Evolutionary conservation across 2,113 vertebrate genomes (phyloP).

Genomic region (Onychorhynchus coronatus): DNA sequence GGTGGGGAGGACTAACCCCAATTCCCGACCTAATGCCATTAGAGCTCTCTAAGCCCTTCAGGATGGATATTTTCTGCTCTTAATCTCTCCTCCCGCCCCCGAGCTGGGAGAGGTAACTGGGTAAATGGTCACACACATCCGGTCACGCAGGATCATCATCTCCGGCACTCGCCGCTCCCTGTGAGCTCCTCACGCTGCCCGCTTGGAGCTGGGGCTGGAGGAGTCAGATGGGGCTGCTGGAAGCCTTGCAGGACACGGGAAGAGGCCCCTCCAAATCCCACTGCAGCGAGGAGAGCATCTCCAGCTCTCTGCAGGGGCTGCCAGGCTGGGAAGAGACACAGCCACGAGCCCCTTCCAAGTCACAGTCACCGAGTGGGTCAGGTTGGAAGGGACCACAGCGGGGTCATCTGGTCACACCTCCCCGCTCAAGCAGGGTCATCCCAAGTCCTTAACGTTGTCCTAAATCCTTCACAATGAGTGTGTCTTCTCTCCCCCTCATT

Average conservation of each 20-base stretch:
- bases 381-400: neutral
- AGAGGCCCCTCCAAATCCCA: neutral
- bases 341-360: neutral
- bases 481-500: neutral
- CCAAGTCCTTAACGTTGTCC: neutral
- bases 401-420: neutral
- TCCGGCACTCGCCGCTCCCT: accelerated
- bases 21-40: constrained; percentile 24
- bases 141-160: accelerated
- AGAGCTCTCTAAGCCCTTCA: constrained; percentile 30
- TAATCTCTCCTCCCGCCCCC: neutral
- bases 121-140: neutral
- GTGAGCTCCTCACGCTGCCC: accelerated
- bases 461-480: neutral
- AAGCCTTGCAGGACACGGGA: neutral
- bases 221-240: neutral
- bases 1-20: constrained; percentile 15
- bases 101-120: neutral
- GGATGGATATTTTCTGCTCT: constrained; percentile 31
- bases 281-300: neutral
- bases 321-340: neutral
- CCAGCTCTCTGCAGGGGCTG: neutral
- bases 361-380: neutral
- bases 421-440: neutral
- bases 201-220: neutral